Conservation (phyloP, 2,113 vertebrate genomes). For the Thinocorus orbignyianus region DNA sequence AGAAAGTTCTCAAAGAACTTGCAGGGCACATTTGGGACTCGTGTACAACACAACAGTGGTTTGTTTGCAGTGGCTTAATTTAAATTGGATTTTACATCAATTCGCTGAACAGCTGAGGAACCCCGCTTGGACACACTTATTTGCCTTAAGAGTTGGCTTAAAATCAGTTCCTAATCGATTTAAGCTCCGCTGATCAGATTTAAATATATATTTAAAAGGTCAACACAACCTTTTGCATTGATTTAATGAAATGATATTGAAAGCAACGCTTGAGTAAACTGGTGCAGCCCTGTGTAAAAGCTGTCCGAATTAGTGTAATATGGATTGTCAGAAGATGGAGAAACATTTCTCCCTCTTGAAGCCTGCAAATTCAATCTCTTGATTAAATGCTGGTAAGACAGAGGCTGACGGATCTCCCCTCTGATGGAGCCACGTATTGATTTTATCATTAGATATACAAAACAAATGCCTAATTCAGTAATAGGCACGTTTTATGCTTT, state of each 20-base stretch:
- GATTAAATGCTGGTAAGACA: conserved; percentile 3
- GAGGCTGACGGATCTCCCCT: neutral
- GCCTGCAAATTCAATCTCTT: conserved; percentile 19
- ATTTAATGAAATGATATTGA: conserved; percentile 49
- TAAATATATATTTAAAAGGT: conserved; percentile 53
- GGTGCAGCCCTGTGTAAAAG: conserved; percentile 10
- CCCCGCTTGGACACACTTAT: neutral
- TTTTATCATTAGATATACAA: conserved; percentile 45
- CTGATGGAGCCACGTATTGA: neutral
- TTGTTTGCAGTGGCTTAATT: conserved; percentile 43
- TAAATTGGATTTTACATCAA: conserved; percentile 52
- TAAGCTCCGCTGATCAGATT: conserved; percentile 50
- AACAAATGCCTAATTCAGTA: conserved; percentile 24
- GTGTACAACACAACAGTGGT: neutral
- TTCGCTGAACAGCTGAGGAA: conserved; percentile 32
- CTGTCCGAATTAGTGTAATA: conserved; percentile 1
- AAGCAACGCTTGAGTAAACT: conserved; percentile 8
- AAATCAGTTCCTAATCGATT: conserved; percentile 51
- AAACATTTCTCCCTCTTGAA: conserved; percentile 6
- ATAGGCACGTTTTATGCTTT: neutral
- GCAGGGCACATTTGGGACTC: conserved; percentile 1
- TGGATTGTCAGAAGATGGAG: conserved; percentile 32
- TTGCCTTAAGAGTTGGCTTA: conserved; percentile 43
- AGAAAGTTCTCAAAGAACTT: conserved; percentile 57
- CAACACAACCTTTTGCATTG: conserved; percentile 37